Evolutionary conservation across 2,888 invertebrate genomes (phyloP), one percentile per base, ranked within the genome.

Genomic region (Ethmia dodecea): DNA sequence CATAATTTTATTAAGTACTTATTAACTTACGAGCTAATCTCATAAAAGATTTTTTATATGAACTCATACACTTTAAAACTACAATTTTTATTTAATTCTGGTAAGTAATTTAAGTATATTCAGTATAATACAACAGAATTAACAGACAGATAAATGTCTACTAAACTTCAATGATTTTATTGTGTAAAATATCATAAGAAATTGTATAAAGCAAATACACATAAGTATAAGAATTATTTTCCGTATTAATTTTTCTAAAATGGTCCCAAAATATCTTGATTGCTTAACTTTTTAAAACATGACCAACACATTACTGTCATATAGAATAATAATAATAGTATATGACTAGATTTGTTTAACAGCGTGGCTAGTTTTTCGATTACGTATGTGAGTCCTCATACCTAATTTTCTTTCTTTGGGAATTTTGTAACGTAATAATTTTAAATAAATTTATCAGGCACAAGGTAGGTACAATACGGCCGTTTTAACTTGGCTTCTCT

Each of bases 261-360:
- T 42, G 45, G 42, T 43, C 45, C 45, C 41, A 37, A 43, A 43
- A 41, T 33, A 37, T 36, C 30, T 31, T 25, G 29, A 27, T 8
- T 33, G 11, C 18, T 14, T 30, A n/a, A n/a, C n/a, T n/a, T 18
- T 27, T 12, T 32, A 24, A 25, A 9, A 8, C 8, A 15, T 20
- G 31, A 20, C 22, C 33, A 33, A 36, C 28, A 34, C 33, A 25
- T 34, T n/a, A n/a, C n/a, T n/a, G n/a, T 36, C 38, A 30, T 31
- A 42, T 45, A 56, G 18, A 18, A n/a, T n/a, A 5, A 18, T 8
- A 18, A 18, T 18, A 5, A 18, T 18, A 18, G 18, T 5, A 18
- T 18, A 31, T 58, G 60, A 60, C 60, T 60, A 60, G 60, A 53
- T 35, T n/a, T n/a, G n/a, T n/a, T n/a, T n/a, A n/a, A n/a, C n/a